Conservation (phyloP, 2,888 invertebrate genomes). For the Hyalella azteca region DNA sequence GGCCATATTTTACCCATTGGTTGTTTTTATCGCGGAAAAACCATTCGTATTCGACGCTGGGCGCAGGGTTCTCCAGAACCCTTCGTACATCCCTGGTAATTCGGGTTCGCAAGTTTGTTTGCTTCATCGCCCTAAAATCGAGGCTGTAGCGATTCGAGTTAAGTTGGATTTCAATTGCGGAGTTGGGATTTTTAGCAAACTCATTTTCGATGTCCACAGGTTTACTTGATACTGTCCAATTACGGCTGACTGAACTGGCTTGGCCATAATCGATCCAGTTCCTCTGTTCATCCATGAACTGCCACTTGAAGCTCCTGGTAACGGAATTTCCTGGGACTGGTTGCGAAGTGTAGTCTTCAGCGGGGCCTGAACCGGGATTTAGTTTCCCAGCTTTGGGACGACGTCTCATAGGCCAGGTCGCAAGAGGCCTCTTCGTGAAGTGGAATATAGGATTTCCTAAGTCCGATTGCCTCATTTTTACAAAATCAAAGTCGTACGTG, state of each 20-base stretch:
- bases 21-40: not conserved
- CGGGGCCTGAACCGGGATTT: not conserved
- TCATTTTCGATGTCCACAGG: constrained; percentile 1
- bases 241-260: not conserved
- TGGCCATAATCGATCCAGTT: not conserved
- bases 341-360: not conserved
- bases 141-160: not conserved
- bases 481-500: constrained; percentile 39
- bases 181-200: not conserved
- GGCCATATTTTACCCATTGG: not conserved
- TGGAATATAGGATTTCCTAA: no score
- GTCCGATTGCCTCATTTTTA: constrained; percentile 45
- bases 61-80: not conserved
- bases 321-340: not conserved
- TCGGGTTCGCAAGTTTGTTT: not conserved
- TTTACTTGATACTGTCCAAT: not conserved
- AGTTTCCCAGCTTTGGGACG: not conserved
- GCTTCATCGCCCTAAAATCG: constrained; percentile 17
- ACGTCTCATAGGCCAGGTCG: constrained; percentile 47
- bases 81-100: not conserved
- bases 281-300: not conserved
- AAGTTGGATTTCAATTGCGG: not conserved
- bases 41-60: constrained; percentile 3
- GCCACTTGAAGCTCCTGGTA: constrained; percentile 10
- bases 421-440: constrained; percentile 29